These are phyloP conservation scores for Chondrosia reniformis DNA, from an alignment of 37 sponge, comb jelly and placozoan genomes.

Conservation along the genomic window DNA sequence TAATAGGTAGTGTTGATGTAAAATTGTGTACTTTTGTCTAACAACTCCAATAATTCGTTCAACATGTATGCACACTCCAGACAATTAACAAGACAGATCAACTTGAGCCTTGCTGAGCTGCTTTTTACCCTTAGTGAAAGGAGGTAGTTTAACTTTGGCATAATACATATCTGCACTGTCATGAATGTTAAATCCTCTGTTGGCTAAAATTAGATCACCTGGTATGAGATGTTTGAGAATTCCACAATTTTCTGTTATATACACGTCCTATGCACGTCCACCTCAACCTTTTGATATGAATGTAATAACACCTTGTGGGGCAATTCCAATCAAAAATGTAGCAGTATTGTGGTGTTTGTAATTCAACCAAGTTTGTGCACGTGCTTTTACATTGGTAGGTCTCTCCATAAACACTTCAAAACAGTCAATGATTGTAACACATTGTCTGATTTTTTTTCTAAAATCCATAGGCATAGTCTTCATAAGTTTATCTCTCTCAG, in stretches of 20 bases:
- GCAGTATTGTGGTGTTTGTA: conserved; percentile 36
- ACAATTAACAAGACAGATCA: conserved; percentile 34
- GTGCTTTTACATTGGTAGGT: conserved; percentile 16
- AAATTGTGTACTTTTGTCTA: conserved; percentile 45
- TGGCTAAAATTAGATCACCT: conserved; percentile 42
- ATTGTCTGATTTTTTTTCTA: conserved; percentile 18
- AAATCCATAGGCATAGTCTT: conserved; percentile 64
- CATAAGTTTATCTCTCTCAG: conserved; percentile 19
- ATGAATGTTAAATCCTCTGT: conserved; percentile 49
- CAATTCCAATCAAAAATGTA: conserved; percentile 32
- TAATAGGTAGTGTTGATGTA: conserved; percentile 50
- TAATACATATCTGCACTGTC: conserved; percentile 37
- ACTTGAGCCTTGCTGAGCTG: conserved; percentile 45
- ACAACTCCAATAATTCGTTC: conserved; percentile 58
- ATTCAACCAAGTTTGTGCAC: conserved; percentile 34
- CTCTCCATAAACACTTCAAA: conserved; percentile 48
- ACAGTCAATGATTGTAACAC: conserved; percentile 60
- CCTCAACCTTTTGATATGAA: conserved; percentile 60
- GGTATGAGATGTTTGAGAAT: conserved; percentile 32
- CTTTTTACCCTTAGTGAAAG: conserved; percentile 62
- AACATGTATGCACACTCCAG: conserved; percentile 59
- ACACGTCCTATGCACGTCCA: conserved; percentile 52
- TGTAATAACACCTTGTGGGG: conserved; percentile 31
- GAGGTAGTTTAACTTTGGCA: conserved; percentile 42
- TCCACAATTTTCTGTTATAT: conserved; percentile 57